These are phyloP conservation scores for Callocephalon fimbriatum DNA, from an alignment of 2,113 vertebrate genomes.

Conservation along the genomic window DNA sequence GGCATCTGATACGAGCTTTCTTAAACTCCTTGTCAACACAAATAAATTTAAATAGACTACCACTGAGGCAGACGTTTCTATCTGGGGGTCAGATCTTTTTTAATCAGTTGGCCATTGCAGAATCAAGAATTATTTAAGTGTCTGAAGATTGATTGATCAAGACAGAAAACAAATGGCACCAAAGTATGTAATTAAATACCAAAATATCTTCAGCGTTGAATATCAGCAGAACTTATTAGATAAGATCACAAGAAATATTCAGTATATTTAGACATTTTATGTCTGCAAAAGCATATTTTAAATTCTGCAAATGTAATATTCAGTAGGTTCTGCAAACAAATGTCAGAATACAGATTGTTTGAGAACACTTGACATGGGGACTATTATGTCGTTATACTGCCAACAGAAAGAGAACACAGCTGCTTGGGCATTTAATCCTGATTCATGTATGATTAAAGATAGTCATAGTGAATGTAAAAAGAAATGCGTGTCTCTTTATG, in stretches of 20 bases:
- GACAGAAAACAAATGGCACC: slow-evolving; percentile 19
- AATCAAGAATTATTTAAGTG: slow-evolving; percentile 31
- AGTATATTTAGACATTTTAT: neutral
- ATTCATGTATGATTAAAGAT: slow-evolving; percentile 3
- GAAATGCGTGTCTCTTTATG: neutral
- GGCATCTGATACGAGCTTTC: slow-evolving; percentile 37
- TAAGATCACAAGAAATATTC: neutral
- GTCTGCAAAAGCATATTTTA: neutral
- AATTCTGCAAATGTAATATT: neutral
- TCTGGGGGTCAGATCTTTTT: slow-evolving; percentile 21
- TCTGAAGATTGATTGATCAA: slow-evolving; percentile 26
- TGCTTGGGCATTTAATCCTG: neutral
- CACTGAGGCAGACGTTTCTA: neutral
- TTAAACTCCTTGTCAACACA: slow-evolving; percentile 59
- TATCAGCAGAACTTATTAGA: neutral
- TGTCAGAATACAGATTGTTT: slow-evolving; percentile 4
- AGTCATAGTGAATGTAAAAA: neutral
- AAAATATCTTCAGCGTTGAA: neutral
- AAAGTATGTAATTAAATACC: neutral
- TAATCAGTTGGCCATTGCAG: neutral
- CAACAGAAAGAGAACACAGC: slow-evolving; percentile 7
- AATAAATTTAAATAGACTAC: slow-evolving; percentile 23
- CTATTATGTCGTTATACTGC: neutral
- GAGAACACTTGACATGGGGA: neutral
- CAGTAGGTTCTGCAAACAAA: slow-evolving; percentile 4